phyloP scores from a whole-genome alignment of 2,113 vertebrate species.

The Vanacampus margaritifer region DNA sequence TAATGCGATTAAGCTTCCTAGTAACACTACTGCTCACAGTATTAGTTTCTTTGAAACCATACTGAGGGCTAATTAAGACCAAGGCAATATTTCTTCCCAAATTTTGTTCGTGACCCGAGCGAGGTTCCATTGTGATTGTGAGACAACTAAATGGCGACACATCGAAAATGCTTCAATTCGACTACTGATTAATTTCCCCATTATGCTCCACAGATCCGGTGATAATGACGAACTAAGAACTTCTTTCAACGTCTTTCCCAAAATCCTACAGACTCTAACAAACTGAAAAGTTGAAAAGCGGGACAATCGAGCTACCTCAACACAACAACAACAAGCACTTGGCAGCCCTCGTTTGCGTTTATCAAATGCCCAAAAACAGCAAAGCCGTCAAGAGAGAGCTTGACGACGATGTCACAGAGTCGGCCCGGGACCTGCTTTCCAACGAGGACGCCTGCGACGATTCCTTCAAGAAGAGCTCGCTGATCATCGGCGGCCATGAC shows the following conservation, averaged over 20 bases:
- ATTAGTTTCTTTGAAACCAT: too few relatives aligned
- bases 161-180: background rate
- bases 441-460: constrained; percentile 91
- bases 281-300: constrained; percentile 8
- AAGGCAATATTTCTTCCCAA: too few relatives aligned
- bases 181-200: constrained; percentile 8
- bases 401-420: constrained; percentile 95
- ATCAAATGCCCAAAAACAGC: constrained; percentile 98
- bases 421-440: constrained; percentile 93
- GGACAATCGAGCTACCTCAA: constrained; percentile 13
- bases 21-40: too few relatives aligned
- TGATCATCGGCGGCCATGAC: constrained; percentile 78
- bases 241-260: constrained; percentile 17
- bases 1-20: too few relatives aligned
- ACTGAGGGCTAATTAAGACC: too few relatives aligned
- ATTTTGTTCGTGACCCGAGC: background rate
- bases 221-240: constrained; percentile 71
- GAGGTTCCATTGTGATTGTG: background rate
- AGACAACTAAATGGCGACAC: background rate
- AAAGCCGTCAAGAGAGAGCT: constrained; percentile 93
- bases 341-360: constrained; percentile 51
- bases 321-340: constrained; percentile 49
- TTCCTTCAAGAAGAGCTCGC: constrained; percentile 90
- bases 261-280: constrained; percentile 7
- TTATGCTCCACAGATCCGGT: constrained; percentile 50